Base-by-base conservation (phyloP, 2,113 vertebrate species). In the Steatornis caripensis region DNA sequence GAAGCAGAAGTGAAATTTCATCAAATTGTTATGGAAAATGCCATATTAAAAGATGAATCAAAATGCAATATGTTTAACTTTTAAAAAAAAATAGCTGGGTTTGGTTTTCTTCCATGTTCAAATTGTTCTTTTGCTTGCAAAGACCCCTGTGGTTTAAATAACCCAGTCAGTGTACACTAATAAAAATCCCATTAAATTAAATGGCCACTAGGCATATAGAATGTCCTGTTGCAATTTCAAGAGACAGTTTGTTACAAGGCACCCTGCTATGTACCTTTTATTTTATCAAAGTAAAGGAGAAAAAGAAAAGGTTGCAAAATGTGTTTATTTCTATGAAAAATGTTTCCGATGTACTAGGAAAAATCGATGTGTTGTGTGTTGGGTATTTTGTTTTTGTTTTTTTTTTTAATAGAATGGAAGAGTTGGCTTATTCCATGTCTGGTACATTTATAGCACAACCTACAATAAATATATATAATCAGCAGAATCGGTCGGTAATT, bases 171-270 rank as follows among this genome's bases (percentile, higher is more conserved):
- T 95, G 80, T 97, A 97, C 95, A 93, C 97, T 98, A 98, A 98
- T 98, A 98, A 98, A 98, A 98, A 98, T 98, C 97, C 96, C 92
- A 98, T 98, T 98, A 98, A 98, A 97, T 97, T 97, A 98, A 98
- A 98, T 97, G 87, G 96, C 97, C 96, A 96, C 90, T 94, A 97
- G 97, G 95, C 96, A 98, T 97, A 96, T 88, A 82, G 96, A 98
- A 97, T 95, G 89, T 97, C 97, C 94, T 98, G 72, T 89, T 60
- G 84, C 94, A 98, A 98, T 98, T 98, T 98, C 96, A 91, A 96
- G 95, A 98, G 97, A 98, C 85, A 97, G 95, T 98, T 98, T 97
- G 89, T 97, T 98, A 97, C 83, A 87, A 97, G 97, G 97, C 97
- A 97, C 96, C 98, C 98, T 96, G 98, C 97, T 98, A 97, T 91